Percentiles rank a stretch among this genome's conserved stretches.
Conservation (phyloP, 2,888 invertebrate genomes). For the Chesias legatella region DNA sequence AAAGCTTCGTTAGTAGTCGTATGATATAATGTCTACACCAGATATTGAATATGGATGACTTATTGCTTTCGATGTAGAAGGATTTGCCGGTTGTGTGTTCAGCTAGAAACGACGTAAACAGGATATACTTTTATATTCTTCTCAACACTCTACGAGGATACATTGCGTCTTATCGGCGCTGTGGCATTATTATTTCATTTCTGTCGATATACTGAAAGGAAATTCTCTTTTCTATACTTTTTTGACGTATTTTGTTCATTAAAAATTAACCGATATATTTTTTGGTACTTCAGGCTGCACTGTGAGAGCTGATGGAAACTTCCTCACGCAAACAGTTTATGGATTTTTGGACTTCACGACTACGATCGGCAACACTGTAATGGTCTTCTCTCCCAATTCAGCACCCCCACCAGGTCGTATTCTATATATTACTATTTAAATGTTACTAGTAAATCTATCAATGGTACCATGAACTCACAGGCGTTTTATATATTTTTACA, state of each 20-base stretch:
- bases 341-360: conserved; percentile 97
- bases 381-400: conserved; percentile 96
- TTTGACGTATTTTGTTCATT: conserved; percentile 1
- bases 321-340: conserved; percentile 94
- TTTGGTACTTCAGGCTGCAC: conserved; percentile 24
- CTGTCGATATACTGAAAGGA: conserved; percentile 2
- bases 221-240: conserved; percentile 3
- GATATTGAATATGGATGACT: conserved; percentile 28
- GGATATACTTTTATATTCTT: conserved; percentile 15
- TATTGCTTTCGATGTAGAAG: conserved; percentile 23
- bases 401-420: conserved; percentile 84
- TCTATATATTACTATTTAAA: not conserved
- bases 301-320: conserved; percentile 44
- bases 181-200: conserved; percentile 12
- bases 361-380: conserved; percentile 95
- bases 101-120: conserved; percentile 15
- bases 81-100: conserved; percentile 18
- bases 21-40: conserved; percentile 30
- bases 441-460: not conserved
- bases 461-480: conserved; percentile 7
- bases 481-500: conserved; percentile 37
- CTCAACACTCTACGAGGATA: conserved; percentile 10
- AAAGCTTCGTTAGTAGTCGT: conserved; percentile 41
- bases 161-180: conserved; percentile 7
- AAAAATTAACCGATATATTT: conserved; percentile 6